These are phyloP conservation scores for Lytechinus variegatus DNA, from an alignment of 35 echinoderm and acorn worm genomes.

Conservation along the genomic window DNA sequence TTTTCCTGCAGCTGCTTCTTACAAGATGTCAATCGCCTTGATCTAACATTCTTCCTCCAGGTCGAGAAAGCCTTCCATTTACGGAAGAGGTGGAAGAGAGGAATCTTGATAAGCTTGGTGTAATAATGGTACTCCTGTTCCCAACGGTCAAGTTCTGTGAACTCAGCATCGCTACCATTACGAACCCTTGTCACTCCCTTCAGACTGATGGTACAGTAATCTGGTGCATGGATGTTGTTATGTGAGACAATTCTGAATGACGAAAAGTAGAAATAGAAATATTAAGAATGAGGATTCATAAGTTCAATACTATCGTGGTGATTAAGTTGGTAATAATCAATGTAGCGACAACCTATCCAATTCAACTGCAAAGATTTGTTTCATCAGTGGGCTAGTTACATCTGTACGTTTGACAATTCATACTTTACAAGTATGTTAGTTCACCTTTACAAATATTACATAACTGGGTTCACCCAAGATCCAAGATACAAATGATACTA, in stretches of 20 bases:
- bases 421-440: neutral
- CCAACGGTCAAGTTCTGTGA: conserved; percentile 95
- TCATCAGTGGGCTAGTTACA: neutral
- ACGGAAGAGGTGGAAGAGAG: conserved; percentile 83
- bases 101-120: conserved; percentile 83
- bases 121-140: conserved; percentile 96
- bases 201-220: conserved; percentile 94
- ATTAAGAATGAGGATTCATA: neutral
- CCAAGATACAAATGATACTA: neutral
- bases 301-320: neutral
- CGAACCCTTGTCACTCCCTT: conserved; percentile 86
- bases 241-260: conserved; percentile 90
- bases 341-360: no score
- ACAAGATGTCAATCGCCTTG: conserved; percentile 79
- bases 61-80: conserved; percentile 98
- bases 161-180: conserved; percentile 84
- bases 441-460: neutral
- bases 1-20: conserved; percentile 99
- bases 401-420: neutral
- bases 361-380: no score
- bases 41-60: conserved; percentile 94
- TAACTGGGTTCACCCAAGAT: neutral
- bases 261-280: neutral
- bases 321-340: no score
- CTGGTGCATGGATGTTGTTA: conserved; percentile 83